Evolutionary conservation across 2,113 vertebrate genomes (phyloP), one percentile per base, ranked within the genome.

Genomic region (Pelodiscus sinensis): DNA sequence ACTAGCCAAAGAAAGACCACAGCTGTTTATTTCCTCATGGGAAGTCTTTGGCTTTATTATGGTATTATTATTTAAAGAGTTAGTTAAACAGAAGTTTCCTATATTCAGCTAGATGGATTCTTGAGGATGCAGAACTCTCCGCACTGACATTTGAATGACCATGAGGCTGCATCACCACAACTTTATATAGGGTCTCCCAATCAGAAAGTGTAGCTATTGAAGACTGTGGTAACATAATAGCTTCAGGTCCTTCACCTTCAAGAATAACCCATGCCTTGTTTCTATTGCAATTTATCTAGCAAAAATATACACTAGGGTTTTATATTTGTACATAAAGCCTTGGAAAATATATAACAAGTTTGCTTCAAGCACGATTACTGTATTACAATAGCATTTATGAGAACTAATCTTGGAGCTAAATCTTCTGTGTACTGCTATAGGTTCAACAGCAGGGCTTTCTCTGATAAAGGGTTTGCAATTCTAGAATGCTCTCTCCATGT

Each of bases 401-500:
- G 18, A 3, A 7, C 15, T 29, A n/a, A 18, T n/a, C 31, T 18
- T 65, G 62, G 62, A 65, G 15, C 62, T 65, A 65, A 65, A 14
- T n/a, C 29, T n/a, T 68, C 15, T 18, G 9, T n/a, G 62, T 68
- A n/a, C 62, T 68, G 15, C 31, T 68, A 14, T 68, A 68, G 62
- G 31, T n/a, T 68, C 8, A 1, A 1, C 79, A 88, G 9, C 19
- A 57, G 86, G 3, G 1, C 56, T n/a, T 90, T 90, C 84, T 92
- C 62, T n/a, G 62, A 84, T 29, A 86, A 89, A 65, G 24, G 35
- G 27, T 16, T 88, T 84, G 19, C 7, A 16, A 86, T 95, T 90
- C 50, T 35, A 24, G 84, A 82, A 92, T 82, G 31, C 50, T 92
- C 52, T 86, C 84, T 86, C 79, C 68, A 92, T 79, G 27, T 89